phyloP scores from a whole-genome alignment of 2,888 invertebrate genomes.

The Andrena trimmerana region DNA sequence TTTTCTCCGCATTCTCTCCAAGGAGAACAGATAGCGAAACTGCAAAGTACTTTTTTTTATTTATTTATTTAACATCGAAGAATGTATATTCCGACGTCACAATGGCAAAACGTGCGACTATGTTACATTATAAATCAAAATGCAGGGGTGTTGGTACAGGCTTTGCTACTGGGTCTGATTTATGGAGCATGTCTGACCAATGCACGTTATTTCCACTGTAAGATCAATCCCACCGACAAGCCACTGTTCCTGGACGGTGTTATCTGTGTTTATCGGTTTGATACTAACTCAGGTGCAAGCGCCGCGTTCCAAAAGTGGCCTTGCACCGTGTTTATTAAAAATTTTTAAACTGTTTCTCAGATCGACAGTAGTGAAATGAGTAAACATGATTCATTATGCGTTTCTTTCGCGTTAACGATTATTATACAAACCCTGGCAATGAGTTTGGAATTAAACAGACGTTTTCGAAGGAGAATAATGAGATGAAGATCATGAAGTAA shows the following conservation, averaged over 20 bases:
- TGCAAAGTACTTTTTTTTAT: neutral
- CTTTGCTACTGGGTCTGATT: neutral
- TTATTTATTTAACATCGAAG: neutral
- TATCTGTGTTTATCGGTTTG: neutral
- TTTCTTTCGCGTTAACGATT: too few relatives aligned
- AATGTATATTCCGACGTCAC: neutral
- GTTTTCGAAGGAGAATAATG: too few relatives aligned
- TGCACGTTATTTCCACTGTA: conserved; percentile 35
- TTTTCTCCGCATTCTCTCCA: too few relatives aligned
- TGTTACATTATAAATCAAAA: neutral
- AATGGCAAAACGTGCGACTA: neutral
- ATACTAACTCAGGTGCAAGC: neutral
- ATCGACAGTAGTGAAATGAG: neutral
- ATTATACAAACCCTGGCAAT: too few relatives aligned
- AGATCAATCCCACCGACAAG: neutral
- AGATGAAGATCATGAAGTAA: too few relatives aligned
- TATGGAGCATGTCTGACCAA: conserved; percentile 24
- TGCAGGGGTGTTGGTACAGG: neutral
- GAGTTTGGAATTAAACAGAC: too few relatives aligned
- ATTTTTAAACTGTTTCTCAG: neutral
- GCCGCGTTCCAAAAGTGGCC: neutral
- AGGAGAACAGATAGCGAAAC: too few relatives aligned
- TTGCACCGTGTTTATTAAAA: neutral
- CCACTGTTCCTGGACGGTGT: neutral
- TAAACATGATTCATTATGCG: too few relatives aligned